Evolutionary conservation across 2,888 invertebrate species (phyloP).

Genomic region (Aquatica leii): DNA sequence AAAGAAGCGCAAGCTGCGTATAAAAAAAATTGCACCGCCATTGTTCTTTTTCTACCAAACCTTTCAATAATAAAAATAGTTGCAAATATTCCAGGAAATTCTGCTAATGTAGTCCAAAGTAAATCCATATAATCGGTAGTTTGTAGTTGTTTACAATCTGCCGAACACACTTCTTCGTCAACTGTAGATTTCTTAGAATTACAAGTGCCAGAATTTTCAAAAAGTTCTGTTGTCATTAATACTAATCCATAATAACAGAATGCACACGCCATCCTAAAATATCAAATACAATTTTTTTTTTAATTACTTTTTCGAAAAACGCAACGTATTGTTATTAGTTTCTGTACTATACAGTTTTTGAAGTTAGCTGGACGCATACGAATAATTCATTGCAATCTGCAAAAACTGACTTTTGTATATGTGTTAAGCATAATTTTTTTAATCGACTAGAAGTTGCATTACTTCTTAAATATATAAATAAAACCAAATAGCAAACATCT

Average conservation of each 20-base stretch:
- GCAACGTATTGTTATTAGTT: too few species aligned
- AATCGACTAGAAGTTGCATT: too few species aligned
- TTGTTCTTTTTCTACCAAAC: slow-evolving; percentile 89
- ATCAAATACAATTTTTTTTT: neutral
- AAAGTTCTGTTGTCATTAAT: slow-evolving; percentile 92
- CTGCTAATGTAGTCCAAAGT: slow-evolving; percentile 92
- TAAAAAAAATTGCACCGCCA: slow-evolving; percentile 90
- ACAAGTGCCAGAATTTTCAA: slow-evolving; percentile 70
- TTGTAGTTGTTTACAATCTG: slow-evolving; percentile 75
- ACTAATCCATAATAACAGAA: slow-evolving; percentile 96
- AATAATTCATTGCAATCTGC: too few species aligned
- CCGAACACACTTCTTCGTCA: slow-evolving; percentile 66
- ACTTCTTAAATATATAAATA: too few species aligned
- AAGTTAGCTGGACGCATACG: too few species aligned
- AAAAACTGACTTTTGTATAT: too few species aligned
- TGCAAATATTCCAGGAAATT: slow-evolving; percentile 92
- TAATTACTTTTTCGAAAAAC: too few species aligned
- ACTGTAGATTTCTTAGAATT: slow-evolving; percentile 46
- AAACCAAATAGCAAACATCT: too few species aligned
- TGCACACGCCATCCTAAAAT: slow-evolving; percentile 85
- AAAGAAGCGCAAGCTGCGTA: slow-evolving; percentile 80
- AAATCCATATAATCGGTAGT: slow-evolving; percentile 92
- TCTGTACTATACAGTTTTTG: too few species aligned
- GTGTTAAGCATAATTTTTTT: too few species aligned
- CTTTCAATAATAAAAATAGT: slow-evolving; percentile 90